Evolutionary conservation across 2,888 invertebrate genomes (phyloP), one percentile per base, ranked within the genome.

Genomic region (Choristoneura rosaceana): DNA sequence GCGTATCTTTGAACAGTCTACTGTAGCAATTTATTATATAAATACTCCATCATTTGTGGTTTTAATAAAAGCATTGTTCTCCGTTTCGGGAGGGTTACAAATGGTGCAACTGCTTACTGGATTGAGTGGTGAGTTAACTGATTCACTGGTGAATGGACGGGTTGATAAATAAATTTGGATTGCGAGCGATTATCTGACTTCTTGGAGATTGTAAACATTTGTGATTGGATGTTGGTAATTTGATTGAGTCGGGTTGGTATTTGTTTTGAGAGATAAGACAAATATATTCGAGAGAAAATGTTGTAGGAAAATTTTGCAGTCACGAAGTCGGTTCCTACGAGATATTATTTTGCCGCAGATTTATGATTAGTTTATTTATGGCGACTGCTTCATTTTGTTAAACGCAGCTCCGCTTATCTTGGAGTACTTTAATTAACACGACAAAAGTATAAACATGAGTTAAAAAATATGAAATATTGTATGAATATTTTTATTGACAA

Each of bases 11-110:
- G 75, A 78, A 67, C 75, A 80, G 84, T 84, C 80, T 81, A 76
- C 75, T 77, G 79, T 81, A 75, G 80, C 80, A 81, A 85, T 86
- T 85, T 82, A 85, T 85, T 85, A 82, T 69, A 79, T 83, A 82
- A 87, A 86, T 82, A 80, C 80, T 79, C 77, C 76, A 79, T 84
- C 80, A 82, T 83, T 86, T 83, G 80, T 74, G 82, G 79, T 82
- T 82, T 82, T 81, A 83, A 80, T 77, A 77, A 78, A 77, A 70
- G 68, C 74, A 76, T 77, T 77, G 78, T 77, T 77, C 74, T 79
- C 76, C 76, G 73, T 60, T 74, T 70, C 70, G 50, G 74, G 73
- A 59, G 76, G 73, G 76, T 81, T 78, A 81, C 79, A 81, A 83
- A 84, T 83, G 80, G 81, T 74, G 78, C 76, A 76, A 75, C 74